A percentile compares a stretch with the other conserved stretches of the same genome.
phyloP scores from a whole-genome alignment of 2,888 invertebrate species.

The Synergus umbraculus region DNA sequence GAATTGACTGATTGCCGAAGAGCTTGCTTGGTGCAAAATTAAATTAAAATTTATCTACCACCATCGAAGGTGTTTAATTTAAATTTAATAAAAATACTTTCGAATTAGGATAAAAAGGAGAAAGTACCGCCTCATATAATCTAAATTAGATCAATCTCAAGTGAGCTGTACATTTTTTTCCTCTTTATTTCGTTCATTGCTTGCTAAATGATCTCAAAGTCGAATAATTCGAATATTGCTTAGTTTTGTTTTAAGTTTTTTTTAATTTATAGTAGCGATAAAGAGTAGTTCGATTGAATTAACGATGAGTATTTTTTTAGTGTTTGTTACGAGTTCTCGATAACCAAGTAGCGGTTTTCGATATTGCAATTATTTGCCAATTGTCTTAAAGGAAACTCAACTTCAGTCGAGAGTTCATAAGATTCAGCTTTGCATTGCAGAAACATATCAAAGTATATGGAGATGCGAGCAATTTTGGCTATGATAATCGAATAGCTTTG shows the following conservation, averaged over 20 bases:
- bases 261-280: neutral
- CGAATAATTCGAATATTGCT: conserved; percentile 43
- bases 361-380: neutral
- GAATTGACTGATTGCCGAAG: neutral
- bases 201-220: conserved; percentile 50
- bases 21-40: neutral
- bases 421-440: neutral
- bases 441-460: conserved; percentile 17
- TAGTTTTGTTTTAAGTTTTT: neutral
- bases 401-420: neutral
- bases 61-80: neutral
- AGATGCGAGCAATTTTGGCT: conserved; percentile 4
- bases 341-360: neutral
- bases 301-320: conserved; percentile 23
- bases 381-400: neutral
- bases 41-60: neutral
- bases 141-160: conserved; percentile 43
- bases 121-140: neutral
- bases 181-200: conserved; percentile 25
- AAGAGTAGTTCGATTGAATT: conserved; percentile 2
- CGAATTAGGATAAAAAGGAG: neutral
- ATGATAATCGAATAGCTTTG: neutral
- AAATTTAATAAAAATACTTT: neutral
- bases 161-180: conserved; percentile 40
- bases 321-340: neutral